Percentiles rank a stretch among this genome's conserved stretches.
phyloP scores from a whole-genome alignment of 1,140 invertebrate genomes.

The Nylanderia fulva region DNA sequence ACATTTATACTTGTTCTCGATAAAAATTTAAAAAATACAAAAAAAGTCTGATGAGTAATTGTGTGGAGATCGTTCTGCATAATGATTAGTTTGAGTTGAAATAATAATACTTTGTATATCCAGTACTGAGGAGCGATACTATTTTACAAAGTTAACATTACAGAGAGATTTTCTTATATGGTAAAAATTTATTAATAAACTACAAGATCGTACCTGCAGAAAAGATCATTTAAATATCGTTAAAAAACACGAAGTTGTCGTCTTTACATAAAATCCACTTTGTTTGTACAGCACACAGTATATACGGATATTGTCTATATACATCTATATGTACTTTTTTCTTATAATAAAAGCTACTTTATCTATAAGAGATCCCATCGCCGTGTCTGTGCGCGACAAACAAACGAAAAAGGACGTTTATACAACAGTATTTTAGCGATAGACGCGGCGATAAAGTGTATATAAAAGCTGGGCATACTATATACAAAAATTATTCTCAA shows the following conservation, averaged over 20 bases:
- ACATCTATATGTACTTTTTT: slow-evolving; percentile 23
- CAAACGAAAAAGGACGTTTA: neutral
- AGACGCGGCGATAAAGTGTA: neutral
- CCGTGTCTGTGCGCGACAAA: neutral
- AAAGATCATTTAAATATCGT: neutral
- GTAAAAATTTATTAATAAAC: neutral
- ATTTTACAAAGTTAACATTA: slow-evolving; percentile 37
- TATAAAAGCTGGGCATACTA: neutral
- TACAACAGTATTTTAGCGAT: slow-evolving; percentile 12
- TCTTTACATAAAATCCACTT: slow-evolving; percentile 58
- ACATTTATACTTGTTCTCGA: slow-evolving; percentile 18
- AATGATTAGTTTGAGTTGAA: neutral
- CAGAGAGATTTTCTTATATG: slow-evolving; percentile 13
- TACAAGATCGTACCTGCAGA: slow-evolving; percentile 43
- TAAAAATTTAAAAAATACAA: neutral
- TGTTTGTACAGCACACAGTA: slow-evolving; percentile 66
- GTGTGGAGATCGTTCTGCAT: neutral
- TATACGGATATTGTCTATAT: slow-evolving; percentile 8
- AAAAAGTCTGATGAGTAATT: neutral
- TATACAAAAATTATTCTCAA: neutral
- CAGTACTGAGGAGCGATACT: neutral
- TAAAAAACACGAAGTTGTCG: slow-evolving; percentile 20
- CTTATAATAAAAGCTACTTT: slow-evolving; percentile 58
- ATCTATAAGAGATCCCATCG: neutral
- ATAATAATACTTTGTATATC: neutral